phyloP scores from a whole-genome alignment of 2,113 vertebrate genomes.

The Typhlomys cinereus region DNA sequence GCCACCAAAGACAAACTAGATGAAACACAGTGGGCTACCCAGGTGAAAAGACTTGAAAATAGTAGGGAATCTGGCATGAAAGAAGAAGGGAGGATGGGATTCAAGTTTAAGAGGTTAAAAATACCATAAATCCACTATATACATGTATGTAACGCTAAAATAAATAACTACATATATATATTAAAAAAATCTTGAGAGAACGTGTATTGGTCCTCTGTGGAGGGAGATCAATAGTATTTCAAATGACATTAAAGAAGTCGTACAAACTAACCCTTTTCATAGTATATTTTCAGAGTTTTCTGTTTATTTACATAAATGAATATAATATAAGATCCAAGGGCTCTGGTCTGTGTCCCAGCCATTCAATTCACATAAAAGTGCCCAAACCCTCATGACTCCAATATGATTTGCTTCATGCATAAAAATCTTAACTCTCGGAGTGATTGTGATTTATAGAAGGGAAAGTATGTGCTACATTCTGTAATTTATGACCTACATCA shows the following conservation, averaged over 20 bases:
- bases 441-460: not conserved
- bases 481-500: not conserved
- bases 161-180: no score
- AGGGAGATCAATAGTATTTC: not conserved
- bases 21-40: no score
- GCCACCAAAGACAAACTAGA: no score
- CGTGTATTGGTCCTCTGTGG: not conserved
- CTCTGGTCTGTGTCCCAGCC: not conserved
- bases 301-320: not conserved
- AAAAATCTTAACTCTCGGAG: constrained; percentile 1
- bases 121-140: no score
- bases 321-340: not conserved
- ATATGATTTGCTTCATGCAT: not conserved
- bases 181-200: no score
- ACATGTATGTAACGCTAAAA: no score
- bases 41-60: no score
- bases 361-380: not conserved
- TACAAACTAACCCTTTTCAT: not conserved
- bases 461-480: not conserved
- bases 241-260: not conserved
- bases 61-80: no score
- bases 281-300: not conserved
- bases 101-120: no score
- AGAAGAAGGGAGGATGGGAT: no score
- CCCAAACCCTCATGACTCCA: not conserved